Percentiles rank a stretch among this genome's conserved stretches.
Conservation (phyloP, 2,113 vertebrate species). For the Martes martes region DNA sequence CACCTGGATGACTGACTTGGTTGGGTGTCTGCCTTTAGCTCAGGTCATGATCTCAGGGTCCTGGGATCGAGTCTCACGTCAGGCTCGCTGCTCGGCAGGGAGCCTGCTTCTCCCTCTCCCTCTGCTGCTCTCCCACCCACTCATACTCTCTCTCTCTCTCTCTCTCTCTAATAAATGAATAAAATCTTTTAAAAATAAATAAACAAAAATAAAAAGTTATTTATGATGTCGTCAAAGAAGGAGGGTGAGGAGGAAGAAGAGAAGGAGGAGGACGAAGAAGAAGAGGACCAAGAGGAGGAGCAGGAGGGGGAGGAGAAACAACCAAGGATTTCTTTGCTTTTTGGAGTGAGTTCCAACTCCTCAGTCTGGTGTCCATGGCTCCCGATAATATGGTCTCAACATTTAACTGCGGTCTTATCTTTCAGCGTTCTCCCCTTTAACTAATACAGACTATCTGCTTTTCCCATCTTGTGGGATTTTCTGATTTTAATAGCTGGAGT, state of each 20-base stretch:
- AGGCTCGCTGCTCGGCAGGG: neutral
- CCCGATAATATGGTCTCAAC: neutral
- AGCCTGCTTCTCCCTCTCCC: neutral
- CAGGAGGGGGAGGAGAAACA: neutral
- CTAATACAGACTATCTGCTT: neutral
- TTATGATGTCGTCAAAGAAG: neutral
- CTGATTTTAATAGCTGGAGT: neutral
- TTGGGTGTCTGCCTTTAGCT: neutral
- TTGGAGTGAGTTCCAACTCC: neutral
- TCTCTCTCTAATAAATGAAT: neutral
- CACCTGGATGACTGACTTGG: neutral
- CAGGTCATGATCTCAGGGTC: neutral
- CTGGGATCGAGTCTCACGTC: neutral
- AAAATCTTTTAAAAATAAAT: neutral
- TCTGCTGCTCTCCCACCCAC: neutral
- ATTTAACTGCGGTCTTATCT: neutral
- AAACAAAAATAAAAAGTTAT: neutral
- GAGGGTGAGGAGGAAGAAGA: neutral
- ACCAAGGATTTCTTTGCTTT: neutral
- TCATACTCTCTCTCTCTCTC: neutral
- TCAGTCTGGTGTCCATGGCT: neutral
- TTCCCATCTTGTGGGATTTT: neutral
- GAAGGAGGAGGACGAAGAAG: neutral
- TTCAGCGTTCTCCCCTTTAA: neutral
- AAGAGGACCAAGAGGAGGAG: neutral